Percentiles rank a stretch among this genome's conserved stretches.
Evolutionary conservation across 2,888 invertebrate species (phyloP).

Genomic region (Lasioglossum leucozonium): DNA sequence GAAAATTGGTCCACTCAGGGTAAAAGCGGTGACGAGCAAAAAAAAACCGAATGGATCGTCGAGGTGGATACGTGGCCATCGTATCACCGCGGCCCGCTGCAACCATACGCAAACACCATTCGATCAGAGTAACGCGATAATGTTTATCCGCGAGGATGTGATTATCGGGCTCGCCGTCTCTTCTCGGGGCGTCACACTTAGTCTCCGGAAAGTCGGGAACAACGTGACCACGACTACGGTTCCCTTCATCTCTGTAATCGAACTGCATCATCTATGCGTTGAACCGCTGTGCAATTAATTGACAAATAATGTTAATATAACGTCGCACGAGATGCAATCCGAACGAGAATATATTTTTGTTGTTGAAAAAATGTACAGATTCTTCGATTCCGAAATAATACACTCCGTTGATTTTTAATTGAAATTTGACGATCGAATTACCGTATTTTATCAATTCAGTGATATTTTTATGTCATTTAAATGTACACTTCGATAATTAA

Average conservation of each 20-base stretch:
- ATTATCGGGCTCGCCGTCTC: neutral
- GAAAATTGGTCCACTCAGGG: conserved; percentile 18
- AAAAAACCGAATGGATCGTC: conserved; percentile 41
- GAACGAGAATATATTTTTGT: neutral
- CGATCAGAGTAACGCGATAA: neutral
- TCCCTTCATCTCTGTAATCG: neutral
- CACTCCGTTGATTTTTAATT: neutral
- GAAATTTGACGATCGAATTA: neutral
- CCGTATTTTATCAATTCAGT: neutral
- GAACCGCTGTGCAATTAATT: neutral
- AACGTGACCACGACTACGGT: neutral
- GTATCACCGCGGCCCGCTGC: neutral
- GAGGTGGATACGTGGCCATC: conserved; percentile 14
- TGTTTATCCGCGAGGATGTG: neutral
- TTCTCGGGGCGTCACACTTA: neutral
- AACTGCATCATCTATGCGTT: too few relatives aligned
- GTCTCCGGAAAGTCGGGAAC: neutral
- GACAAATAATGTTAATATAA: neutral
- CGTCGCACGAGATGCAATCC: neutral
- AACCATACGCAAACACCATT: neutral
- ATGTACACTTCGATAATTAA: neutral
- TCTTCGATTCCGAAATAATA: neutral
- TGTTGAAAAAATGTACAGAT: neutral
- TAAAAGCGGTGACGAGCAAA: conserved; percentile 30
- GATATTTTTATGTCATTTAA: neutral